Evolutionary conservation across 2,113 vertebrate species (phyloP).

Genomic region (Trinectes maculatus): DNA sequence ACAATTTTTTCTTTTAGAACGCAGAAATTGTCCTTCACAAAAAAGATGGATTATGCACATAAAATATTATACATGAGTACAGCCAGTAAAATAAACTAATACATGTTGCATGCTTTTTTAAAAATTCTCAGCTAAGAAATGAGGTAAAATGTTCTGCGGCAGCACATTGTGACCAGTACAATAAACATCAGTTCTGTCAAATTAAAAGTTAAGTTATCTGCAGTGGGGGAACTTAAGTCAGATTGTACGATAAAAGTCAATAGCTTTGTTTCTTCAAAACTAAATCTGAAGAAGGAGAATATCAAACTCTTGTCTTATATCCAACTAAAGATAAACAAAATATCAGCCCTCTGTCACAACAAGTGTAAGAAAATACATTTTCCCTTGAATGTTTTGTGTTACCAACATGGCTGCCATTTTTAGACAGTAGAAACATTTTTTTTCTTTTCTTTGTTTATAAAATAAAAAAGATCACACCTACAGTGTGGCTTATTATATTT

Average conservation of each 20-base stretch:
- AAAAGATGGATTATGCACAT: conserved; percentile 77
- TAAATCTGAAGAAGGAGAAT: conserved; percentile 29
- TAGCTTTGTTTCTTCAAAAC: conserved; percentile 21
- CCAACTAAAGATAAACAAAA: conserved; percentile 57
- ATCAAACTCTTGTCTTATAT: conserved; percentile 35
- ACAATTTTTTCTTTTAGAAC: conserved; percentile 69
- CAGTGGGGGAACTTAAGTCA: conserved; percentile 18
- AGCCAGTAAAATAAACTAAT: conserved; percentile 58
- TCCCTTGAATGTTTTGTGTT: conserved; percentile 63
- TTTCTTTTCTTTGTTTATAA: conserved; percentile 57
- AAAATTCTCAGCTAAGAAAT: conserved; percentile 54
- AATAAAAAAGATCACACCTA: conserved; percentile 78
- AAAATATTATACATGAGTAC: conserved; percentile 66
- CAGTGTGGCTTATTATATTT: conserved; percentile 59
- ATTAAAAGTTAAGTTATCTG: conserved; percentile 49
- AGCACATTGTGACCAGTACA: conserved; percentile 49
- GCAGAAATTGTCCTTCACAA: conserved; percentile 78
- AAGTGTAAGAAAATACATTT: conserved; percentile 67
- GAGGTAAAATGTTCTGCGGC: conserved; percentile 70
- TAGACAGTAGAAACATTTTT: conserved; percentile 58
- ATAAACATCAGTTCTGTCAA: conserved; percentile 38
- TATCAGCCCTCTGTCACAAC: conserved; percentile 44
- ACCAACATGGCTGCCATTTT: conserved; percentile 81
- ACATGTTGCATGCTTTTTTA: conserved; percentile 44
- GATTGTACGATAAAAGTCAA: conserved; percentile 47